A percentile compares a stretch with the other conserved stretches of the same genome.
Conservation (phyloP, 2,113 vertebrate genomes). For the Herpetotheres cachinnans region DNA sequence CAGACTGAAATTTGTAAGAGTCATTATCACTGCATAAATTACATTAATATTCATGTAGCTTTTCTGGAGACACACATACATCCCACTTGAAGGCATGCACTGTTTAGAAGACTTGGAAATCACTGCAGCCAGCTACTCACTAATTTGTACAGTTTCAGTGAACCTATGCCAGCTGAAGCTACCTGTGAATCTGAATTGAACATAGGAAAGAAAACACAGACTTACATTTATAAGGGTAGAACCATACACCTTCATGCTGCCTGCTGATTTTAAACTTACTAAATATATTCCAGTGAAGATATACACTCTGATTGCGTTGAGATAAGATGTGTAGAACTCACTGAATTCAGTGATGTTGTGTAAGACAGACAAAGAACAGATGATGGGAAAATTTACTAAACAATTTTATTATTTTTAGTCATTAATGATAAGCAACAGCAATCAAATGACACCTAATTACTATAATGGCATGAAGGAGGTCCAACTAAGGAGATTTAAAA, state of each 20-base stretch:
- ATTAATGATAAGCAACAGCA: neutral
- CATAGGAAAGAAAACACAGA: neutral
- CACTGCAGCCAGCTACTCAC: neutral
- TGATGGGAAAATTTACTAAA: neutral
- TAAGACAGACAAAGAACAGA: neutral
- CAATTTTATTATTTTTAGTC: neutral
- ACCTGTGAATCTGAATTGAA: neutral
- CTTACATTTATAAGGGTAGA: neutral
- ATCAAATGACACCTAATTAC: neutral
- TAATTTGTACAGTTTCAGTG: neutral
- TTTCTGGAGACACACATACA: neutral
- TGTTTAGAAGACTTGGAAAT: neutral
- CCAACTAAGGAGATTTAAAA: neutral
- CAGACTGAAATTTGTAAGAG: neutral
- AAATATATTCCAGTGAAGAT: neutral
- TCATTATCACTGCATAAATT: neutral
- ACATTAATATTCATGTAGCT: neutral
- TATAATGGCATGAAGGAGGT: neutral
- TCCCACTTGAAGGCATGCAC: neutral
- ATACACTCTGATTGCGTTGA: neutral
- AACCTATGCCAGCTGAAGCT: neutral
- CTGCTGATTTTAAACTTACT: neutral
- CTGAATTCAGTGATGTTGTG: neutral
- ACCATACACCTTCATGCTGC: rapidly evolving
- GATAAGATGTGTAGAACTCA: neutral